Evolutionary conservation across 2,113 vertebrate genomes (phyloP), one percentile per base, ranked within the genome.

Genomic region (Xenopus borealis): DNA sequence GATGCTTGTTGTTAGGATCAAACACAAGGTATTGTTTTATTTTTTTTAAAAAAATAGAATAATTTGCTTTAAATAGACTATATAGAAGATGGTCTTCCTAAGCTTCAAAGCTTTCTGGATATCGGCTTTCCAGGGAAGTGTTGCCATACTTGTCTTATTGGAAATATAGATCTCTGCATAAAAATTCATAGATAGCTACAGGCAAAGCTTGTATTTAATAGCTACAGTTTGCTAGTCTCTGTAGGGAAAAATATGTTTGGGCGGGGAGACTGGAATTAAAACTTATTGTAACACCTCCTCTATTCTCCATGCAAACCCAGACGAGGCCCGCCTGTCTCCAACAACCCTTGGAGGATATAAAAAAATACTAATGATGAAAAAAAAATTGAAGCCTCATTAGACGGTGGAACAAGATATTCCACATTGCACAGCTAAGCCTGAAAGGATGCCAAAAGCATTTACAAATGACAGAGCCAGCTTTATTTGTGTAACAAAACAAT

Each of bases 401-500:
- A 69, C 73, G 55, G 74, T 64, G 53, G 30, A 77, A 77, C 74
- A 53, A 64, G 74, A 69, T 77, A 63, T 77, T 77, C 74, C 74
- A 77, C 74, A 77, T 77, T 70, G 74, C 73, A 75, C 12, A 75
- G 66, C 4, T 62, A 75, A 66, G 66, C 18, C 74, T 63, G 74
- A 40, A 23, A 77, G 47, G 59, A 70, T 70, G 74, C 67, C 74
- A 67, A 70, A 47, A 64, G 74, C 74, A 30, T 63, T 77, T 62
- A 70, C 66, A 77, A 77, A 77, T 77, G 66, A 77, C 74, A 64
- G 19, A 70, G 59, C 74, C 61, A 77, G 67, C 74, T 77, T 77
- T 77, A 77, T 77, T 77, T 77, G 74, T 77, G 74, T 77, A 77
- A 77, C 74, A 77, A 77, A 70, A 77, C 59, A 50, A 77, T 64